Conservation (phyloP, 2,113 vertebrate genomes). For the Hyperopisus bebe region DNA sequence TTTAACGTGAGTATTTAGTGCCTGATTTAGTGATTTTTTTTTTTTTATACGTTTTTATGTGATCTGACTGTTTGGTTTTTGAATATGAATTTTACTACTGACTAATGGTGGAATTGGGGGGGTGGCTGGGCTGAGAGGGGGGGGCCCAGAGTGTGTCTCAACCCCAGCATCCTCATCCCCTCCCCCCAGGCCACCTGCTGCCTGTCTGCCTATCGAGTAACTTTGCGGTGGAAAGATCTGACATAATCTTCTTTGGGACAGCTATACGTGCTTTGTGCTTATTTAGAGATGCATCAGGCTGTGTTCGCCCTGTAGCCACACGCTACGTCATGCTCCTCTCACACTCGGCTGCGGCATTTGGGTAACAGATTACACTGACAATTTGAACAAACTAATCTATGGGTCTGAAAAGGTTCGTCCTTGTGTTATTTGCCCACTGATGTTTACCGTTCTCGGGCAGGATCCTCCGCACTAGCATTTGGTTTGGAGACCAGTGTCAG, state of each 20-base stretch:
- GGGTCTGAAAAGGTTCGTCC: not conserved
- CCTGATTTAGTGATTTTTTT: not conserved
- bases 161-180: not conserved
- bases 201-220: slow-evolving; percentile 19
- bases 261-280: not conserved
- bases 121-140: slow-evolving; percentile 14
- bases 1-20: not conserved
- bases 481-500: not conserved
- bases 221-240: slow-evolving; percentile 4
- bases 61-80: slow-evolving; percentile 4
- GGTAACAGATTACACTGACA: not conserved
- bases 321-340: not conserved
- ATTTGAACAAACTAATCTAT: not conserved
- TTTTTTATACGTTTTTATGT: not conserved
- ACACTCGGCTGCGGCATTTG: not conserved
- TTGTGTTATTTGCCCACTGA: not conserved
- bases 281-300: not conserved
- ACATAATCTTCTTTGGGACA: not conserved
- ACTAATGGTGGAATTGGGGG: slow-evolving; percentile 43
- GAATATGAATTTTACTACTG: slow-evolving; percentile 60
- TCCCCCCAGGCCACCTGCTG: slow-evolving; percentile 23
- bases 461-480: not conserved
- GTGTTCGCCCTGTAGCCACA: not conserved
- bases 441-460: not conserved
- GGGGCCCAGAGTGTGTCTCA: not conserved